Percentiles rank a stretch among this genome's conserved stretches.
Conservation (phyloP, 2,888 invertebrate species). For the Cheilosia impressa region DNA sequence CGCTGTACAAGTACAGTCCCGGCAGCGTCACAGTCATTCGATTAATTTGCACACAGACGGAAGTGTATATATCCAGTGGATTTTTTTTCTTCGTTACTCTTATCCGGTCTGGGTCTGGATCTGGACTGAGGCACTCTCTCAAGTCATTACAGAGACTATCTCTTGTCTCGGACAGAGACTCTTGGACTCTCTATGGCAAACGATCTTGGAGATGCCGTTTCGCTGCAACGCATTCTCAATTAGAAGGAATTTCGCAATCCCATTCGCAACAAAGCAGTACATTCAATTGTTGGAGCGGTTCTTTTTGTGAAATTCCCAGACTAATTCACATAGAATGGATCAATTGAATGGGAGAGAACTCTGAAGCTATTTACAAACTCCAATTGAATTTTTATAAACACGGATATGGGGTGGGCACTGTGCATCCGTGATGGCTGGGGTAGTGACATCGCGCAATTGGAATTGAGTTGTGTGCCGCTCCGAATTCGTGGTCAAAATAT, state of each 20-base stretch:
- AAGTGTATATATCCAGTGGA: conserved; percentile 18
- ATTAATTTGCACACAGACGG: conserved; percentile 42
- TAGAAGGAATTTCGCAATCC: conserved; percentile 48
- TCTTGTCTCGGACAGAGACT: conserved; percentile 7
- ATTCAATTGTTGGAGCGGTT: conserved; percentile 31
- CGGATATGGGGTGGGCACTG: neutral
- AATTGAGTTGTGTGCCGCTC: conserved; percentile 28
- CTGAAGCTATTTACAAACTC: neutral
- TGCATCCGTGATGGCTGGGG: neutral
- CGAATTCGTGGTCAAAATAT: conserved; percentile 25
- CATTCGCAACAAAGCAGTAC: conserved; percentile 43
- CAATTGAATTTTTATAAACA: neutral
- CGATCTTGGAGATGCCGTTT: conserved; percentile 50
- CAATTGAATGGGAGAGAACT: conserved; percentile 12
- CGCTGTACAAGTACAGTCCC: conserved; percentile 57
- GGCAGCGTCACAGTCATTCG: conserved; percentile 27
- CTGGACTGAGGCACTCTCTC: conserved; percentile 19
- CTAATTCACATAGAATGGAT: conserved; percentile 24
- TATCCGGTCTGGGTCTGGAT: conserved; percentile 15
- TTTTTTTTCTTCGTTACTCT: conserved; percentile 6
- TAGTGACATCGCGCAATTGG: conserved; percentile 18
- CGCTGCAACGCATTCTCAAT: conserved; percentile 46
- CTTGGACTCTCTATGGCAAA: neutral
- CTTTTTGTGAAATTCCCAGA: conserved; percentile 50
- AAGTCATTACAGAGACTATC: conserved; percentile 19